Evolutionary conservation across 35 echinoderm and acorn worm genomes (phyloP).

Genomic region (Diadema setosum): DNA sequence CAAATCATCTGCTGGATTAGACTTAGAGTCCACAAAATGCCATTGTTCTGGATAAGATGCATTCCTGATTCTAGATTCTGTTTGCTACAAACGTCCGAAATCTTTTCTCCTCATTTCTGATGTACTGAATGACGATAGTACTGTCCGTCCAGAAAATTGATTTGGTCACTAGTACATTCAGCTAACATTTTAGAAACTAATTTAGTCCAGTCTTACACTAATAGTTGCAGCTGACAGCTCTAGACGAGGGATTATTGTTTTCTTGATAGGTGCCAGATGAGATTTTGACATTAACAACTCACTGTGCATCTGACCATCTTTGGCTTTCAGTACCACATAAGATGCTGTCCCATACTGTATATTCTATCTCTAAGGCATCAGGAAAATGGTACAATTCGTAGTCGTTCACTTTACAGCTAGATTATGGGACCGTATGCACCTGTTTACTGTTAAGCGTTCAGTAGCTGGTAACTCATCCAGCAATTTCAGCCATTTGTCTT

Average conservation of each 20-base stretch:
- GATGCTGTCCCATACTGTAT: constrained; percentile 43
- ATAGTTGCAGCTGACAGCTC: constrained; percentile 40
- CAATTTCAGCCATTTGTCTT: constrained; percentile 41
- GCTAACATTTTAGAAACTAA: not conserved
- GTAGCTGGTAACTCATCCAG: constrained; percentile 7
- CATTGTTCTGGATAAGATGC: constrained; percentile 1
- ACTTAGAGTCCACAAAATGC: not conserved
- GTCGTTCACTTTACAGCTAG: not conserved
- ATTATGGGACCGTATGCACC: constrained; percentile 33
- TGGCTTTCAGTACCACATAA: constrained; percentile 13
- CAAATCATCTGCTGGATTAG: constrained; percentile 53
- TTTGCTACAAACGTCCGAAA: constrained; percentile 62
- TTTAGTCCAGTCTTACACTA: not conserved
- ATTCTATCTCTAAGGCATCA: constrained; percentile 59
- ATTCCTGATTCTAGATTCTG: not conserved
- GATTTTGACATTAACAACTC: constrained; percentile 36
- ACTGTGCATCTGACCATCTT: not conserved
- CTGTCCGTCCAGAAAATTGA: constrained; percentile 50
- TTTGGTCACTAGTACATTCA: not conserved
- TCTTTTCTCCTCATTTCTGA: constrained; percentile 9
- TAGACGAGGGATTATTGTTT: constrained; percentile 24
- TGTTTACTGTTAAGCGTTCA: constrained; percentile 4
- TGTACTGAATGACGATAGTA: constrained; percentile 44
- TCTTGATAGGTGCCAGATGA: constrained; percentile 13
- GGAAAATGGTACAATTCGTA: constrained; percentile 66